These are phyloP conservation scores for Silurus asotus DNA, from an alignment of 2,113 vertebrate genomes.

Conservation along the genomic window DNA sequence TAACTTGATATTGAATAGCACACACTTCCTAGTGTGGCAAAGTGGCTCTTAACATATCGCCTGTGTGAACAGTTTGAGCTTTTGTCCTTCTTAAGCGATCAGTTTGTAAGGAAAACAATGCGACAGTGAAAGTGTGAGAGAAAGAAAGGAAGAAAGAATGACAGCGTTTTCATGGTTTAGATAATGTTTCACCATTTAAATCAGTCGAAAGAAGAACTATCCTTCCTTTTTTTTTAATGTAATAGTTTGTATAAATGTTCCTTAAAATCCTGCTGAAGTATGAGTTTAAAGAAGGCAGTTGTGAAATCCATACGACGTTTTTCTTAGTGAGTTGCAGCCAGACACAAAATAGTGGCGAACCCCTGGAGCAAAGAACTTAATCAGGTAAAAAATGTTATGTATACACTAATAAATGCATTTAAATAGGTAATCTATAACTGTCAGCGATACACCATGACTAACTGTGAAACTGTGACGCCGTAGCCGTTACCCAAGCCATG, in stretches of 20 bases:
- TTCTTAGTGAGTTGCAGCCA: background rate
- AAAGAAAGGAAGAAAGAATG: background rate
- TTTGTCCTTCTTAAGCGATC: background rate
- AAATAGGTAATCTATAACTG: background rate
- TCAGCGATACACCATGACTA: background rate
- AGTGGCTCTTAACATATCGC: background rate
- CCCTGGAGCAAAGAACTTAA: background rate
- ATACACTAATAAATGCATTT: background rate
- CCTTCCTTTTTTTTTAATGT: background rate
- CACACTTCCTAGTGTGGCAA: background rate
- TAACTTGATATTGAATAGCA: background rate
- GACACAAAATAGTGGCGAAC: background rate
- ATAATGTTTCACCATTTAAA: no score
- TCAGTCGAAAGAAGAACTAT: background rate
- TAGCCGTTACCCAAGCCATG: background rate
- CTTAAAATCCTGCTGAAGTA: background rate
- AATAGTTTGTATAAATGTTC: background rate
- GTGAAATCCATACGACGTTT: background rate
- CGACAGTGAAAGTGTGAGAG: background rate
- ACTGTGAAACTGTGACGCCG: conserved; percentile 1
- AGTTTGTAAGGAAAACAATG: background rate
- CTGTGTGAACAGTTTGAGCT: conserved; percentile 18
- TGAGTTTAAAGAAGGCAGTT: background rate
- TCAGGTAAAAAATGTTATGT: background rate
- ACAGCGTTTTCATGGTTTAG: background rate